Evolutionary conservation across 2,797 vertebrate species (phyloP).

Genomic region (Amazona ochrocephala): DNA sequence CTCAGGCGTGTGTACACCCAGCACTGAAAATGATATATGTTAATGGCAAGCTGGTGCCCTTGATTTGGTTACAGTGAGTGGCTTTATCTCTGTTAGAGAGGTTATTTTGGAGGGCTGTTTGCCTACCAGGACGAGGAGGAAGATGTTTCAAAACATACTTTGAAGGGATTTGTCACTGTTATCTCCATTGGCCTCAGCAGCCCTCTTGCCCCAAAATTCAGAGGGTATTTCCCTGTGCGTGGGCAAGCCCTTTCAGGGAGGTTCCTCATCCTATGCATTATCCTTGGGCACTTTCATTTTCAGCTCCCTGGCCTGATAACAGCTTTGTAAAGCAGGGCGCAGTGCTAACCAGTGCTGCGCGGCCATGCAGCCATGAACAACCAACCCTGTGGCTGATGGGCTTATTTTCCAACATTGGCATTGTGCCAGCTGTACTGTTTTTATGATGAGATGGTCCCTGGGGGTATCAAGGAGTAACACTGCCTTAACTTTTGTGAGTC

Average conservation of each 20-base stretch:
- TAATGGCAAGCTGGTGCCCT: background rate
- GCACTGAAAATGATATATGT: background rate
- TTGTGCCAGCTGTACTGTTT: background rate
- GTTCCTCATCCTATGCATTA: background rate
- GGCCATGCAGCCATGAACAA: background rate
- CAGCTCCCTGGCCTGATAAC: fast-evolving
- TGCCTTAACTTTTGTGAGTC: background rate
- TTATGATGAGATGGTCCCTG: background rate
- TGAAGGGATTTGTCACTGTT: background rate
- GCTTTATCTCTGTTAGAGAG: background rate
- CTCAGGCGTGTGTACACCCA: background rate
- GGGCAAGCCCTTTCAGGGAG: background rate
- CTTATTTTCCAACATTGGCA: background rate
- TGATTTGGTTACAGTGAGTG: background rate
- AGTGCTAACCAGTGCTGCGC: fast-evolving
- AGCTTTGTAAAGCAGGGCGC: background rate
- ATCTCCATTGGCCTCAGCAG: background rate
- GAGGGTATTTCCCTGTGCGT: background rate
- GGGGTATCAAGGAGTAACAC: background rate
- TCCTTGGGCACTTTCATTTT: background rate
- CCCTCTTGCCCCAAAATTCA: background rate
- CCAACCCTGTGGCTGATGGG: fast-evolving
- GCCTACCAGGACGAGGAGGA: background rate
- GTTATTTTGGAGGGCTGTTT: background rate
- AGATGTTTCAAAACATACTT: background rate